These are phyloP conservation scores for Macrotis lagotis DNA, from an alignment of 2,113 vertebrate genomes.

Conservation along the genomic window DNA sequence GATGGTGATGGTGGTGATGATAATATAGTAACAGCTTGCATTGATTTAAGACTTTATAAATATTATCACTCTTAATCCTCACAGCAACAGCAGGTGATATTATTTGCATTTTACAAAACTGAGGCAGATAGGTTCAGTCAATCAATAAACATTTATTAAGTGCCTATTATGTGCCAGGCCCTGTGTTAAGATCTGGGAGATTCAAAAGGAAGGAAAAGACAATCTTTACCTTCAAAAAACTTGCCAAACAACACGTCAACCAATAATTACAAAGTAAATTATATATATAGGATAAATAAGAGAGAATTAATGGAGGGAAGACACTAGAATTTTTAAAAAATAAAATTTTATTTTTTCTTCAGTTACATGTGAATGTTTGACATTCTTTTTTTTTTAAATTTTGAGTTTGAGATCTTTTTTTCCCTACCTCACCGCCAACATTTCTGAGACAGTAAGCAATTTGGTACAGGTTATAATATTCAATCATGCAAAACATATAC, in stretches of 20 bases:
- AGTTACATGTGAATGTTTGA: too few relatives aligned
- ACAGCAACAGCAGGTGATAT: not conserved
- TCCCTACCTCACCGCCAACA: too few relatives aligned
- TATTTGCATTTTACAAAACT: not conserved
- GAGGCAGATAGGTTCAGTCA: not conserved
- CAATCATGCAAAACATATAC: too few relatives aligned
- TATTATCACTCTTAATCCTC: not conserved
- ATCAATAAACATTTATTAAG: not conserved
- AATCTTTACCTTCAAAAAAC: not conserved
- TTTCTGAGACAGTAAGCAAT: too few relatives aligned
- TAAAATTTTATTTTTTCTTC: too few relatives aligned
- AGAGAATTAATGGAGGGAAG: not conserved
- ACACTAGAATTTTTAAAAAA: not conserved
- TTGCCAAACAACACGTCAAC: too few relatives aligned
- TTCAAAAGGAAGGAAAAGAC: not conserved
- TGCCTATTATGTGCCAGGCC: not conserved
- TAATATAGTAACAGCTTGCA: not conserved
- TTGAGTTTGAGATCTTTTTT: too few relatives aligned
- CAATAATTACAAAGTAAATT: not conserved
- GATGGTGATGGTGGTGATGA: too few relatives aligned
- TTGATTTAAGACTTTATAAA: not conserved
- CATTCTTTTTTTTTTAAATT: too few relatives aligned
- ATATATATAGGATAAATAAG: not conserved
- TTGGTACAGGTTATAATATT: too few relatives aligned
- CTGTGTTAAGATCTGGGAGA: not conserved